A percentile compares a stretch with the other conserved stretches of the same genome.
These are phyloP conservation scores for Corynorhinus townsendii DNA, from an alignment of 2,113 vertebrate species.

Conservation along the genomic window DNA sequence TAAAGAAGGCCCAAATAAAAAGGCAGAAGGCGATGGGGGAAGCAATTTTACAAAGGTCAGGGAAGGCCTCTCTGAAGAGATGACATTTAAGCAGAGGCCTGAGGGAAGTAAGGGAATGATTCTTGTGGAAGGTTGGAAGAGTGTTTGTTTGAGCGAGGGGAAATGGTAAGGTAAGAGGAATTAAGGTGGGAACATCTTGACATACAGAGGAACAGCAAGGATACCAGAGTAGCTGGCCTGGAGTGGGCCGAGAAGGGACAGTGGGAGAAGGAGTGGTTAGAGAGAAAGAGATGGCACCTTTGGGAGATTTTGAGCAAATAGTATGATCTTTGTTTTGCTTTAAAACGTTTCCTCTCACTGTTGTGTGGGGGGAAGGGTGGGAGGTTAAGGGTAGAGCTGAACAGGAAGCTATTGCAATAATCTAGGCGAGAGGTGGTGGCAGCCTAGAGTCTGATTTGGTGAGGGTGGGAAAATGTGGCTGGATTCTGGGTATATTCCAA, in stretches of 20 bases:
- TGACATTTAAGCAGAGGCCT: background rate
- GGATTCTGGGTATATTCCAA: background rate
- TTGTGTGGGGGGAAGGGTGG: background rate
- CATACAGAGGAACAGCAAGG: background rate
- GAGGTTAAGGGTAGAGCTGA: background rate
- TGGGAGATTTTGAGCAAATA: background rate
- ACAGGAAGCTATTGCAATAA: background rate
- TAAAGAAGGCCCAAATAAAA: background rate
- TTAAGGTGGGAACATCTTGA: background rate
- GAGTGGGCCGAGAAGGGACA: background rate
- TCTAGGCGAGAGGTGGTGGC: background rate
- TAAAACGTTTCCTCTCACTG: background rate
- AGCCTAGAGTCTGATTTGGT: background rate
- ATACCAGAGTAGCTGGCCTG: background rate
- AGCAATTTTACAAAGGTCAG: background rate
- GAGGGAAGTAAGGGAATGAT: background rate
- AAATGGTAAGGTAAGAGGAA: background rate
- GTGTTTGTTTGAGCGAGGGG: background rate
- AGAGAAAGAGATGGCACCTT: background rate
- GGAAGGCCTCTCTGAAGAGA: background rate
- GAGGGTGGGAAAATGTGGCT: background rate
- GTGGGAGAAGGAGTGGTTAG: background rate
- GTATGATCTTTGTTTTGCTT: background rate
- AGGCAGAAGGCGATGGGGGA: background rate
- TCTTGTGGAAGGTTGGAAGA: background rate